Evolutionary conservation across 2,113 vertebrate species (phyloP).

Genomic region (Campylomormyrus tamandua): DNA sequence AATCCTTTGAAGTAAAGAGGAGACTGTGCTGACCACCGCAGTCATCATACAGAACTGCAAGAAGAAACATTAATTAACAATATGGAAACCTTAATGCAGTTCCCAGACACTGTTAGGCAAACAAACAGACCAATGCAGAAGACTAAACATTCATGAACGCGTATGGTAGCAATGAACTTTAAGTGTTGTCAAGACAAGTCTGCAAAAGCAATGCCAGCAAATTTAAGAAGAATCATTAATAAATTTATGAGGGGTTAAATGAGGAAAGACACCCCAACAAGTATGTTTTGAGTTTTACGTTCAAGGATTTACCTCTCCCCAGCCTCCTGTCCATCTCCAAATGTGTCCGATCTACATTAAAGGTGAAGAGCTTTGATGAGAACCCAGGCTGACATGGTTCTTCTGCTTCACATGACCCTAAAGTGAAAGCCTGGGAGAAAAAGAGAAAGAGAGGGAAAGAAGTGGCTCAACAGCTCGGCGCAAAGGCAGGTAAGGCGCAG

Average conservation of each 20-base stretch:
- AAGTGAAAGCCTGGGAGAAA: background rate
- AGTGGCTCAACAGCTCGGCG: background rate
- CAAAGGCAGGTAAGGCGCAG: background rate
- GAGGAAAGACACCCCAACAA: background rate
- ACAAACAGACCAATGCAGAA: background rate
- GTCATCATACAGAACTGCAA: conserved; percentile 49
- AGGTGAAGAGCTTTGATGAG: background rate
- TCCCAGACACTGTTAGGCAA: background rate
- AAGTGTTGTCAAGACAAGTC: background rate
- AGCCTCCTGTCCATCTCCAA: background rate
- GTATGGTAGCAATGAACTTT: background rate
- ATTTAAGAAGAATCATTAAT: background rate
- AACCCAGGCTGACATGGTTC: background rate
- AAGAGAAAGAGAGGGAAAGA: background rate
- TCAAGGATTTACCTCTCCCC: background rate
- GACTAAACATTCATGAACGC: background rate
- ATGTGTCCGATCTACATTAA: background rate
- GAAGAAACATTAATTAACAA: background rate
- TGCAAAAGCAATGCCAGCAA: background rate
- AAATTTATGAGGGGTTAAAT: background rate
- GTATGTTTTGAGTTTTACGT: background rate
- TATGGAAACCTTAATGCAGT: background rate
- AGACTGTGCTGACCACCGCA: conserved; percentile 37
- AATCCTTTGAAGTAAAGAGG: conserved; percentile 31
- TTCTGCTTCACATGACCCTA: background rate